Percentiles rank a stretch among this genome's conserved stretches.
phyloP scores from a whole-genome alignment of 2,888 invertebrate genomes.

The Scelioninae gen. 2 region DNA sequence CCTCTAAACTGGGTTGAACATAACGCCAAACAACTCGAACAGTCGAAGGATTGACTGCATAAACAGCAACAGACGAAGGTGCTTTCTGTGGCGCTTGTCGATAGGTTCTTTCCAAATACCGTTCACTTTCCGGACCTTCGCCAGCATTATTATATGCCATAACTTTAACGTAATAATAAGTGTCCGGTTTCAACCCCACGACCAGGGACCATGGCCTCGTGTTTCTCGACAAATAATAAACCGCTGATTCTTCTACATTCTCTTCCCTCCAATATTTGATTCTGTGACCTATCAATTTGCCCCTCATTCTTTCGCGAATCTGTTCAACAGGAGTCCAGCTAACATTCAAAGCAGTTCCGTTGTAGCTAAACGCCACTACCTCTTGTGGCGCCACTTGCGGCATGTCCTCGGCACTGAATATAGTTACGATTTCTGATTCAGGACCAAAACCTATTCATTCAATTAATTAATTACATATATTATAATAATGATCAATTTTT shows the following conservation, averaged over 20 bases:
- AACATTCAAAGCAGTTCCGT: slow-evolving; percentile 94
- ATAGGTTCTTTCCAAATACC: slow-evolving; percentile 89
- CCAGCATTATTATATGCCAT: slow-evolving; percentile 98
- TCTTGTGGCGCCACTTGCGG: slow-evolving; percentile 89
- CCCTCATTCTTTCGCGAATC: slow-evolving; percentile 88
- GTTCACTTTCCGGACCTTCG: slow-evolving; percentile 96
- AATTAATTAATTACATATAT: neutral
- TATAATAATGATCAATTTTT: no score
- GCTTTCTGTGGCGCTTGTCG: slow-evolving; percentile 96
- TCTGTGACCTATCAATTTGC: slow-evolving; percentile 93
- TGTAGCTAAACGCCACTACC: slow-evolving; percentile 86
- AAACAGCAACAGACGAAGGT: slow-evolving; percentile 92
- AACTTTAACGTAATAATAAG: slow-evolving; percentile 93
- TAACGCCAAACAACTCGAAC: slow-evolving; percentile 95
- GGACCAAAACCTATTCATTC: slow-evolving; percentile 80
- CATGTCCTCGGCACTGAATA: slow-evolving; percentile 94
- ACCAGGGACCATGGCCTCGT: slow-evolving; percentile 91
- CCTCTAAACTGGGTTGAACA: slow-evolving; percentile 90
- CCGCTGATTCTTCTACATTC: slow-evolving; percentile 85
- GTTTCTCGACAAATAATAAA: slow-evolving; percentile 90
- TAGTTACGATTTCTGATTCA: slow-evolving; percentile 83
- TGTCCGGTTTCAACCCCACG: slow-evolving; percentile 94
- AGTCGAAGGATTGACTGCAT: slow-evolving; percentile 89
- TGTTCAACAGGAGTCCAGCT: slow-evolving; percentile 93
- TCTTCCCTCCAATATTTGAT: slow-evolving; percentile 93